Conservation (phyloP, 2,113 vertebrate genomes). For the Xyliphius kryptos region DNA sequence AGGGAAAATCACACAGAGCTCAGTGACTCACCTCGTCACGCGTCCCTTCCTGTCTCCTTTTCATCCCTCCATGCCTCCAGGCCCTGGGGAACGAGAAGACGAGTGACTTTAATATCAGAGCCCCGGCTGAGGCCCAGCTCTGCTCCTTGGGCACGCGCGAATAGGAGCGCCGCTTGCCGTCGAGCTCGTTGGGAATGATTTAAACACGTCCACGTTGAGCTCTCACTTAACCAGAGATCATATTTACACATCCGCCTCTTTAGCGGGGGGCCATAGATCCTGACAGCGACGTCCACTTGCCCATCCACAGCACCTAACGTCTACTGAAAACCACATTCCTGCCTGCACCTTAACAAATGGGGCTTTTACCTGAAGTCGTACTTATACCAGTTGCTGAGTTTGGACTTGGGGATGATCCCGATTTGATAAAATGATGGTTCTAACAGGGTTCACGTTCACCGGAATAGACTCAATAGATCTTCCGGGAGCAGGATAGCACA, state of each 20-base stretch:
- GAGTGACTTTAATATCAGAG: conserved; percentile 63
- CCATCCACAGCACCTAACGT: conserved; percentile 6
- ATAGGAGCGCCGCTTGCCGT: conserved; percentile 32
- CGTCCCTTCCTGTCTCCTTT: conserved; percentile 4
- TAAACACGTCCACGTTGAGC: conserved; percentile 47
- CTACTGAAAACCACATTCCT: conserved; percentile 6
- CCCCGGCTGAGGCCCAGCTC: conserved; percentile 9
- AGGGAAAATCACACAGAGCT: conserved; percentile 34
- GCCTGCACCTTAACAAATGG: conserved; percentile 3
- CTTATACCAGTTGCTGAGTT: conserved; percentile 1
- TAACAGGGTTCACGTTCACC: too few species aligned
- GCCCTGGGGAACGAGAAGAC: conserved; percentile 49
- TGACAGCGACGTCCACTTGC: conserved; percentile 24
- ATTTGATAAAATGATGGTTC: conserved; percentile 11
- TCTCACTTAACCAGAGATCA: conserved; percentile 60
- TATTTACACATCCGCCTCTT: conserved; percentile 52
- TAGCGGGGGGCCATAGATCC: conserved; percentile 42
- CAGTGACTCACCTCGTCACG: conserved; percentile 10
- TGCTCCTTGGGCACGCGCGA: conserved; percentile 30
- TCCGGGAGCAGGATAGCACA: too few species aligned
- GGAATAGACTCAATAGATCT: too few species aligned
- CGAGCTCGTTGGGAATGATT: conserved; percentile 56
- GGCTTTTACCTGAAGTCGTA: conserved; percentile 9
- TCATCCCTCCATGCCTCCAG: conserved; percentile 17
- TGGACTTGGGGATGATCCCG: conserved; percentile 5